A percentile compares a stretch with the other conserved stretches of the same genome.
phyloP scores from a whole-genome alignment of 2,888 invertebrate genomes.

The Ophion slaviceki region DNA sequence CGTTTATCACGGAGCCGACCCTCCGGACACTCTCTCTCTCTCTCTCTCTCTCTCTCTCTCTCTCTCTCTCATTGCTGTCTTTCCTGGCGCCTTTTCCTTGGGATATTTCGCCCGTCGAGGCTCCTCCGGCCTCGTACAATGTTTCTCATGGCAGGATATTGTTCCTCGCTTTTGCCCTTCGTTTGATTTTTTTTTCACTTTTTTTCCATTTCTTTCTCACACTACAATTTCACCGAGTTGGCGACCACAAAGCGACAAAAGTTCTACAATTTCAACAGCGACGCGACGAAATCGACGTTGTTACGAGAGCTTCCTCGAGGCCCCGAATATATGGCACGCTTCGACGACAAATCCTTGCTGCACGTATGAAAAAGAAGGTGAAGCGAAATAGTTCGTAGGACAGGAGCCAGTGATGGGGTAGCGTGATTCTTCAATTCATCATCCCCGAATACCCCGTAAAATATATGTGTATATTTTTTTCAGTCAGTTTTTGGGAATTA shows the following conservation, averaged over 20 bases:
- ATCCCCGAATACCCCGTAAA: background rate
- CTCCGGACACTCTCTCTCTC: slow-evolving; percentile 28
- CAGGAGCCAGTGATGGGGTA: background rate
- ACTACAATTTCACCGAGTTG: slow-evolving; percentile 30
- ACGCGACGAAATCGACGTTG: slow-evolving; percentile 1
- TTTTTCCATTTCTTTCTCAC: slow-evolving; percentile 4
- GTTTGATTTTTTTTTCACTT: background rate
- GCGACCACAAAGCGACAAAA: slow-evolving; percentile 40
- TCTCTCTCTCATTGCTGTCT: slow-evolving; percentile 12
- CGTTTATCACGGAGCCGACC: slow-evolving; percentile 52
- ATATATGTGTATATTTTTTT: no score
- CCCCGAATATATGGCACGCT: background rate
- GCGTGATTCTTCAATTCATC: background rate
- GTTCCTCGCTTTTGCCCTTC: slow-evolving; percentile 16
- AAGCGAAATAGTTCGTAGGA: background rate
- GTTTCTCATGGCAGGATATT: slow-evolving; percentile 52
- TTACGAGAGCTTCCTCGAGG: slow-evolving; percentile 17
- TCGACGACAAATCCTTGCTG: slow-evolving; percentile 1
- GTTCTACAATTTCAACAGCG: slow-evolving; percentile 37
- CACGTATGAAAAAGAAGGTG: background rate
- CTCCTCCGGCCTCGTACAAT: slow-evolving; percentile 54
- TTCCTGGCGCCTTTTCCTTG: slow-evolving; percentile 6
- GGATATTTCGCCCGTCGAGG: slow-evolving; percentile 52
- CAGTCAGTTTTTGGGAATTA: no score
- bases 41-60: slow-evolving; percentile 42